phyloP scores from a whole-genome alignment of 1,140 invertebrate species.

The Myzus persicae region DNA sequence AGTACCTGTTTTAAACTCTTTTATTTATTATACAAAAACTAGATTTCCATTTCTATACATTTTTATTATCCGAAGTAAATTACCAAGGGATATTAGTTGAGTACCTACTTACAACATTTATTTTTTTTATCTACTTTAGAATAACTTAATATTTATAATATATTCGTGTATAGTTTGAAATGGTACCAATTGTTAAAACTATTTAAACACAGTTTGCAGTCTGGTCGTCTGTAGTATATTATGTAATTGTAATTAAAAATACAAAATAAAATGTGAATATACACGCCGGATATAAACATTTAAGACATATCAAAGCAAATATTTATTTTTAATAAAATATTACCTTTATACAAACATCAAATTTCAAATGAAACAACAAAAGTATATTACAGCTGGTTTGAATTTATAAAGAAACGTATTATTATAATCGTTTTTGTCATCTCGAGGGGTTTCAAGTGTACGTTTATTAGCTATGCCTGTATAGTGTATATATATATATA shows the following conservation, averaged over 20 bases:
- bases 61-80: background rate
- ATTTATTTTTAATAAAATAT: background rate
- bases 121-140: background rate
- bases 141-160: background rate
- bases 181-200: background rate
- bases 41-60: background rate
- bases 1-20: background rate
- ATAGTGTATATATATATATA: background rate
- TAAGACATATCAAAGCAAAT: background rate
- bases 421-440: conserved; percentile 48
- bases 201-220: background rate
- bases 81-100: background rate
- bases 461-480: conserved; percentile 20
- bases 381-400: background rate
- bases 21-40: background rate
- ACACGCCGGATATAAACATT: background rate
- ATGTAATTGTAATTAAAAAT: background rate
- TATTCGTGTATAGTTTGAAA: background rate
- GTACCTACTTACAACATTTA: background rate
- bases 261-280: background rate
- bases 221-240: background rate
- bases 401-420: conserved; percentile 18
- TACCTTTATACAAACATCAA: background rate
- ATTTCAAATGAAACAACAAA: background rate
- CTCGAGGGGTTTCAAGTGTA: conserved; percentile 28